phyloP scores from a whole-genome alignment of 2,113 vertebrate genomes.

The Carassius carassius region DNA sequence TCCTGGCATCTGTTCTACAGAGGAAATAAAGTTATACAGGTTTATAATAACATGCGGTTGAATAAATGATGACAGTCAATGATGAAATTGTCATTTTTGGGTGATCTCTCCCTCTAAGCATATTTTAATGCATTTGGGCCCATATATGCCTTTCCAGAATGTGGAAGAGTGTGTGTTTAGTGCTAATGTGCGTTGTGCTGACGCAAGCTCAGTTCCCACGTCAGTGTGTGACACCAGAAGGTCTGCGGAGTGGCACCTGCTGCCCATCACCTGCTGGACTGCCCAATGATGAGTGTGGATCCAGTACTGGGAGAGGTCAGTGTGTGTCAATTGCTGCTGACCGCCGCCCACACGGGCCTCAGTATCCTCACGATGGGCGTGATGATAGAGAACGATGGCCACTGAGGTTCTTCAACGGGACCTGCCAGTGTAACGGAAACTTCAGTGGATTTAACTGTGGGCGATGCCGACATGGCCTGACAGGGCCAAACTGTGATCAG shows the following conservation, averaged over 20 bases:
- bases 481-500: constrained; percentile 79
- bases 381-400: constrained; percentile 95
- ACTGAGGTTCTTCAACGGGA: constrained; percentile 88
- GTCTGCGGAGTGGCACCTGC: constrained; percentile 81
- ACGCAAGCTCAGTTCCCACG: constrained; percentile 84
- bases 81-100: neutral
- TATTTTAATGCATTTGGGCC: neutral
- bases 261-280: constrained; percentile 82
- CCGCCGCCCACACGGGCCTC: constrained; percentile 76
- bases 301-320: constrained; percentile 80
- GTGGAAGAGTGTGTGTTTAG: constrained; percentile 56
- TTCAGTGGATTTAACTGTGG: constrained; percentile 90
- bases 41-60: neutral
- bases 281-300: constrained; percentile 71
- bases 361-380: constrained; percentile 87
- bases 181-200: constrained; percentile 55
- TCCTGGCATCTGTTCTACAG: neutral
- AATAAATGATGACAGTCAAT: neutral
- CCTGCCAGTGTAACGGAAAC: constrained; percentile 83
- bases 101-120: no score
- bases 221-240: constrained; percentile 77
- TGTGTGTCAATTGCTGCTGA: constrained; percentile 80
- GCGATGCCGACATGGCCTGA: constrained; percentile 85
- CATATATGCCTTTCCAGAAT: constrained; percentile 48
- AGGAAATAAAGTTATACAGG: neutral